Evolutionary conservation across 2,888 invertebrate species (phyloP), one percentile per base, ranked within the genome.

Genomic region (Cerastoderma edule): DNA sequence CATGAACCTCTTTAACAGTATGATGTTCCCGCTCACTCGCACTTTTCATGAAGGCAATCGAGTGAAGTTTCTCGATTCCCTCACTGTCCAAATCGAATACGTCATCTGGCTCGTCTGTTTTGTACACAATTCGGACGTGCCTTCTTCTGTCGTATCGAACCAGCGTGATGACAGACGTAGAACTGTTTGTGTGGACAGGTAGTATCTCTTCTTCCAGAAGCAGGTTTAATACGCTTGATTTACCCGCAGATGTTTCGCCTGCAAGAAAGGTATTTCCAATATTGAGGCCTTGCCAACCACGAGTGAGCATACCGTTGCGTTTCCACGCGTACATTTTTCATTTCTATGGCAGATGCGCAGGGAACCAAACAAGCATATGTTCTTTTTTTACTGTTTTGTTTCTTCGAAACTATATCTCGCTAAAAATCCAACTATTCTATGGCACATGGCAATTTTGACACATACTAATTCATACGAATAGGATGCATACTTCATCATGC

Each of bases 241-340:
- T 91, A 1, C 91, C 91, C 0, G 90, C 89, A 22, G 87, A 87
- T 24, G 91, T 91, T 72, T 90, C 90, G 8, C 91, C 91, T 91
- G 78, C 24, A 67, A 48, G 1, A 19, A 4, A 30, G n/a, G 46
- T 46, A n/a, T 19, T 2, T 46, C 46, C 46, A n/a, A n/a, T n/a
- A n/a, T n/a, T n/a, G n/a, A n/a, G n/a, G n/a, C n/a, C n/a, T n/a
- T n/a, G n/a, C n/a, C n/a, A n/a, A n/a, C n/a, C n/a, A n/a, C n/a
- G n/a, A n/a, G n/a, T n/a, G n/a, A n/a, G n/a, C n/a, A n/a, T n/a
- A n/a, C n/a, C n/a, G n/a, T n/a, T n/a, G n/a, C n/a, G n/a, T n/a
- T n/a, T n/a, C n/a, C n/a, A n/a, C n/a, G n/a, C n/a, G n/a, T n/a
- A n/a, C n/a, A n/a, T n/a, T n/a, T n/a, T n/a, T n/a, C n/a, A n/a